Evolutionary conservation across 2,888 invertebrate species (phyloP), one percentile per base, ranked within the genome.

Genomic region (Gnatocerus cornutus): DNA sequence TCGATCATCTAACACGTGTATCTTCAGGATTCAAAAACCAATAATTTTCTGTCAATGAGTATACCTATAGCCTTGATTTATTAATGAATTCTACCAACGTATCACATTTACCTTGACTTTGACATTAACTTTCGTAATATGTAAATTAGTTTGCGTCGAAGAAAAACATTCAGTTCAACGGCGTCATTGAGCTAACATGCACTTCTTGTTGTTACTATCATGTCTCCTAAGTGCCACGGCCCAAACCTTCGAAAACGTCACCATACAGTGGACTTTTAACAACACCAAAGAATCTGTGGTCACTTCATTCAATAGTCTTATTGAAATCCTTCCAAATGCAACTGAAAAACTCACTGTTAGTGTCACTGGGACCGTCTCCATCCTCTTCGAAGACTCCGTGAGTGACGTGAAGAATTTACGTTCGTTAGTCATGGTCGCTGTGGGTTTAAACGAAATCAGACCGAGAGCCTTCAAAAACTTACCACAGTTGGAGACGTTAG

Each of bases 391-490:
- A 61, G 30, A 21, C 9, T 12, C 61, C n/a, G 37, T 61, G 5
- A 37, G 16, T 37, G 48, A 46, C 13, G n/a, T 37, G 5, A 10
- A 16, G 4, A 61, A 46, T 48, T 37, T 61, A 9, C 12, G 48
- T 9, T 21, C 14, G 13, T 9, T 61, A 21, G 30, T 33, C 10
- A 12, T 48, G 39, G 12, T 14, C n/a, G 33, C 6, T 10, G 37
- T 61, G 16, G 16, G 61, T 10, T 12, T 73, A 43, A 43, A 67
- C 33, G 66, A 67, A 13, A 69, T 73, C 1, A 50, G 64, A 10
- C 64, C 59, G 2, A 68, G 71, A 3, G 65, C 71, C 13, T 69
- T 73, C 33, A 43, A 63, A 29, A 56, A 58, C 3, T 21, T 71
- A 16, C 33, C 48, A 12, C 30, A 14, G 1, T 10, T 73, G 4